Conservation (phyloP, 1,140 invertebrate genomes). For the Papilio aristodemus region DNA sequence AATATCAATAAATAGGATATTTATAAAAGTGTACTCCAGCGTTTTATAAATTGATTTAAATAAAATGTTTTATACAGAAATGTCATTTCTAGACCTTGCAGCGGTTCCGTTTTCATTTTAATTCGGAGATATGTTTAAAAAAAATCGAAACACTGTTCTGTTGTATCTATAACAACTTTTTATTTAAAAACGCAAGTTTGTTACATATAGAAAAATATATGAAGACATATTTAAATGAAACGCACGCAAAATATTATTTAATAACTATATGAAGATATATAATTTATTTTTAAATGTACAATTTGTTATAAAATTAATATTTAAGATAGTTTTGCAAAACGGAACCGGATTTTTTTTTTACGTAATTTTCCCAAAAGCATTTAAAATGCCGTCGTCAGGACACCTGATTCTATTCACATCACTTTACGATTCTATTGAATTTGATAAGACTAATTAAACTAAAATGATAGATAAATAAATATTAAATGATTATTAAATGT, state of each 20-base stretch:
- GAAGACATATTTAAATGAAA: too few relatives aligned
- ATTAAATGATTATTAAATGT: constrained; percentile 44
- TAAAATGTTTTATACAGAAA: background rate
- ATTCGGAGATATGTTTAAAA: background rate
- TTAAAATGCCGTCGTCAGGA: constrained; percentile 46
- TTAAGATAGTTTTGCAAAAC: constrained; percentile 6
- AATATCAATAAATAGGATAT: background rate
- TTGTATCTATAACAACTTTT: too few relatives aligned
- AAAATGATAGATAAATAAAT: constrained; percentile 57
- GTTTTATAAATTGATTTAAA: too few relatives aligned
- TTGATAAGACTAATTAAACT: constrained; percentile 74
- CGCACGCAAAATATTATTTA: too few relatives aligned
- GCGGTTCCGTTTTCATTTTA: constrained; percentile 23
- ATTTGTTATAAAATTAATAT: constrained; percentile 7
- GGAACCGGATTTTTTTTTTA: constrained; percentile 28
- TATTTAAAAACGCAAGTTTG: too few relatives aligned
- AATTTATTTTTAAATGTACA: constrained; percentile 1
- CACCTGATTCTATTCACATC: constrained; percentile 23
- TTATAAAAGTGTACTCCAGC: constrained; percentile 2
- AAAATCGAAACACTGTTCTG: too few relatives aligned
- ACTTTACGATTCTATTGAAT: constrained; percentile 64
- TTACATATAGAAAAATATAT: too few relatives aligned
- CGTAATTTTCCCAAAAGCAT: constrained; percentile 41
- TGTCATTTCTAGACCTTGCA: constrained; percentile 21
- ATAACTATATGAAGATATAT: too few relatives aligned